Percentiles rank a stretch among this genome's conserved stretches.
Evolutionary conservation across 2,888 invertebrate species (phyloP).

Genomic region (Ophonus ardosiacus): DNA sequence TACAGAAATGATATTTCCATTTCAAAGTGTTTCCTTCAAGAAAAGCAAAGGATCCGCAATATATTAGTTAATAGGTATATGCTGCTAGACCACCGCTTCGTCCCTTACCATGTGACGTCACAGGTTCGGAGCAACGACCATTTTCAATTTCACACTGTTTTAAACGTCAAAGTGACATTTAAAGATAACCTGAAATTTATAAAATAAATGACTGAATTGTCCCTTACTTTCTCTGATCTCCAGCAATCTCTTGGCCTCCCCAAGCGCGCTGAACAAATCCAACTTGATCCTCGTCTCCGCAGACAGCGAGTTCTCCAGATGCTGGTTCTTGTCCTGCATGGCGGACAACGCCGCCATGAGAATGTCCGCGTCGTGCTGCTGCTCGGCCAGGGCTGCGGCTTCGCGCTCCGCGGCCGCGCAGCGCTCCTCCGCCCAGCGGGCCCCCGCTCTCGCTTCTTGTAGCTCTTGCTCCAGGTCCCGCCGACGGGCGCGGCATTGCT

Average conservation of each 20-base stretch:
- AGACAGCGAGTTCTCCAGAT: constrained; percentile 94
- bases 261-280: constrained; percentile 97
- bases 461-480: constrained; percentile 82
- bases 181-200: no score
- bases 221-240: constrained; percentile 90
- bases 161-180: no score
- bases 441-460: constrained; percentile 78
- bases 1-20: no score
- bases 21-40: no score
- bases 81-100: no score
- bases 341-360: constrained; percentile 88
- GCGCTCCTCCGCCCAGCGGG: constrained; percentile 81
- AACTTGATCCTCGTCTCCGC: constrained; percentile 98
- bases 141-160: no score
- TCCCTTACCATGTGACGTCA: no score
- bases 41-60: no score
- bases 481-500: constrained; percentile 75
- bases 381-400: constrained; percentile 72
- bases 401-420: constrained; percentile 79
- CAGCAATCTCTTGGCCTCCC: constrained; percentile 94
- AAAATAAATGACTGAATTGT: not conserved
- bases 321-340: constrained; percentile 93
- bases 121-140: no score
- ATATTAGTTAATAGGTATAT: no score
- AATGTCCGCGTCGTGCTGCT: constrained; percentile 83